Base-by-base conservation (phyloP, 1,140 invertebrate genomes). In the Drosophila suzukii region DNA sequence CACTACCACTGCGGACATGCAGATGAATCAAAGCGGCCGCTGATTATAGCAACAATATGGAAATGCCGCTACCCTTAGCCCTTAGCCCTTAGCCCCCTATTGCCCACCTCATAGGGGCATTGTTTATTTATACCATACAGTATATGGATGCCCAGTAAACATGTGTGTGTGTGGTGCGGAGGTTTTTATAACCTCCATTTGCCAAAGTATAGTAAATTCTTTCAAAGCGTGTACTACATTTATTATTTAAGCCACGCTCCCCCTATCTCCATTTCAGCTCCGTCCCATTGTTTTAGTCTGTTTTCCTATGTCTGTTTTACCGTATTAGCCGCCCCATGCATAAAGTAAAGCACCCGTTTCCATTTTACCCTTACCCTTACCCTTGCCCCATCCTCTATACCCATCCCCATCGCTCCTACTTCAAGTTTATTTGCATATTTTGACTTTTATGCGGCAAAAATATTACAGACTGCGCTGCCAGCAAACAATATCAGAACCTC, bases 31-130 rank as follows among this genome's bases (percentile, higher is more conserved):
- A 85, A 85, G 82, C 82, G 76, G 82, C 75, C 81, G 82, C 81
- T 85, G 81, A 85, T 85, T 85, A 85, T 85, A 85, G 81, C 81
- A 85, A 85, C 82, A 85, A 85, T 85, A 85, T 85, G 82, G 81
- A 86, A 85, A 78, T 85, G 65, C 82, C 78, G 70, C 73, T 70
- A 36, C 55, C 73, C 53, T 62, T 74, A 60, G 47, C 59, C 73
- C 53, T 62, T 74, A 60, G 47, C 59, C 73, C 53, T 62, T 67
- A 53, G 47, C 59, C 55, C 50, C 58, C 56, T 39, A n/a, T 41
- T 50, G 46, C 55, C 71, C 50, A 60, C 74, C 66, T 74, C 81
- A 75, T 75, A 86, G 82, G 78, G 68, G 78, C 82, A 85, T 85
- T 85, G 82, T 85, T 85, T 85, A 85, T 85, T 85, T 85, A 85